These are phyloP conservation scores for Naso thynnoides DNA, from an alignment of 2,797 vertebrate species.

Conservation along the genomic window DNA sequence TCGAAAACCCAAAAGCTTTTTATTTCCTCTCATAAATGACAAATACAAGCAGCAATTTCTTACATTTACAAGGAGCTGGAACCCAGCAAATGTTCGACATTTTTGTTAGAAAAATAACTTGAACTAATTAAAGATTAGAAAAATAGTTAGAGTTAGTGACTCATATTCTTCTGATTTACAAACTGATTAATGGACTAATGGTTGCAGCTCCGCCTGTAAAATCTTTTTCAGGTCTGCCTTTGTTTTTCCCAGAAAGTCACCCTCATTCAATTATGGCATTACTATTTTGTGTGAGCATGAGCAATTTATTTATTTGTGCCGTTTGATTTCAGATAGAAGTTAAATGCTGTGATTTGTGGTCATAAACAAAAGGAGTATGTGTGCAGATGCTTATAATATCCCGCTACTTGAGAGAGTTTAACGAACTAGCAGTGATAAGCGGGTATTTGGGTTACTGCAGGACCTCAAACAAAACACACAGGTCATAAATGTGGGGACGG, in stretches of 20 bases:
- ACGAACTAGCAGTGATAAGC: conserved; percentile 68
- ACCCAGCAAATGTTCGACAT: too few species aligned
- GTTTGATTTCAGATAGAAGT: conserved; percentile 34
- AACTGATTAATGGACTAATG: too few species aligned
- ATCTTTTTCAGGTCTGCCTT: conserved; percentile 43
- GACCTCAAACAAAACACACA: conserved; percentile 77
- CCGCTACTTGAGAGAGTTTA: conserved; percentile 61
- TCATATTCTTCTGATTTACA: too few species aligned
- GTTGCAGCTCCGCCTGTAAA: conserved; percentile 36
- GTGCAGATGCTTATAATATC: conserved; percentile 73
- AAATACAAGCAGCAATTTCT: too few species aligned
- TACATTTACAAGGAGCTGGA: too few species aligned
- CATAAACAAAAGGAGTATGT: conserved; percentile 52
- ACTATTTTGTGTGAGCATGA: conserved; percentile 40
- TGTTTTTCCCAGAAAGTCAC: conserved; percentile 43
- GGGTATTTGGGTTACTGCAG: conserved; percentile 74
- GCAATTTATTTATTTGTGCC: conserved; percentile 49
- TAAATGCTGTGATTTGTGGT: conserved; percentile 63
- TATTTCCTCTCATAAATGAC: too few species aligned
- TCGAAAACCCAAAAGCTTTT: too few species aligned
- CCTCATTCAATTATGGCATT: conserved; percentile 43
- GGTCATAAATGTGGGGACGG: conserved; percentile 79
- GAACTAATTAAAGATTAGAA: too few species aligned
- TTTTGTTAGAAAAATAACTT: too few species aligned
- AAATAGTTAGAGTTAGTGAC: too few species aligned